Evolutionary conservation across 2,113 vertebrate species (phyloP).

Genomic region (Fukomys damarensis): DNA sequence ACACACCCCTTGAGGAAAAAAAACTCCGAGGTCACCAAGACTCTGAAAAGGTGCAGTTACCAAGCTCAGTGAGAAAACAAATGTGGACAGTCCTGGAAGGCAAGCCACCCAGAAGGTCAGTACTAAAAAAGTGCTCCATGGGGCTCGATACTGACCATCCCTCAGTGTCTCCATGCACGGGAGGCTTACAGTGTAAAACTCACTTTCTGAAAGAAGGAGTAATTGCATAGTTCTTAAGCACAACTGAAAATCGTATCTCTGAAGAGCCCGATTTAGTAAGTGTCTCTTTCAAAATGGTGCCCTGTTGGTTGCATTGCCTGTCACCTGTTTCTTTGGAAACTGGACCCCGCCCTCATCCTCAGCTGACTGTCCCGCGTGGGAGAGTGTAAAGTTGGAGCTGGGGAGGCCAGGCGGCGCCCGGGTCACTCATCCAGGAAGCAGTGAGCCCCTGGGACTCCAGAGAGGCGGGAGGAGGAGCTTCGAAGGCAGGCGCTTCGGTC

Average conservation of each 20-base stretch:
- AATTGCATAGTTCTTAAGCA: conserved; percentile 45
- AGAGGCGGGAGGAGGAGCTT: neutral
- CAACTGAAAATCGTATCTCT: conserved; percentile 44
- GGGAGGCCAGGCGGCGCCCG: neutral
- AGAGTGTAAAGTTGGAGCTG: neutral
- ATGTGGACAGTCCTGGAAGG: neutral
- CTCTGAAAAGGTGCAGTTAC: neutral
- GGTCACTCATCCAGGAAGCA: neutral
- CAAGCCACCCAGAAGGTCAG: neutral
- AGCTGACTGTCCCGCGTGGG: no score
- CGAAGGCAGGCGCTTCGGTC: neutral
- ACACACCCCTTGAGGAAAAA: neutral
- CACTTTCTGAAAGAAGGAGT: neutral
- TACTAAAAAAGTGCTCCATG: neutral
- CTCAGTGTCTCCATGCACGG: neutral
- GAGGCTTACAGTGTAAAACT: neutral
- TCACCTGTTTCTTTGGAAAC: conserved; percentile 21
- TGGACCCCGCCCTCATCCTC: neutral
- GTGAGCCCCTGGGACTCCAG: neutral
- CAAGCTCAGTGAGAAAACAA: neutral
- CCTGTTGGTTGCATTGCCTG: conserved; percentile 19
- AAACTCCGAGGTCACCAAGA: neutral
- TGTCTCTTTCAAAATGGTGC: neutral
- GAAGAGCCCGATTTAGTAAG: conserved; percentile 62
- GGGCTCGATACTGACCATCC: neutral